Percentiles rank a stretch among this genome's conserved stretches.
These are phyloP conservation scores for Eptatretus atami DNA, from an alignment of 2,797 vertebrate species.

Conservation along the genomic window DNA sequence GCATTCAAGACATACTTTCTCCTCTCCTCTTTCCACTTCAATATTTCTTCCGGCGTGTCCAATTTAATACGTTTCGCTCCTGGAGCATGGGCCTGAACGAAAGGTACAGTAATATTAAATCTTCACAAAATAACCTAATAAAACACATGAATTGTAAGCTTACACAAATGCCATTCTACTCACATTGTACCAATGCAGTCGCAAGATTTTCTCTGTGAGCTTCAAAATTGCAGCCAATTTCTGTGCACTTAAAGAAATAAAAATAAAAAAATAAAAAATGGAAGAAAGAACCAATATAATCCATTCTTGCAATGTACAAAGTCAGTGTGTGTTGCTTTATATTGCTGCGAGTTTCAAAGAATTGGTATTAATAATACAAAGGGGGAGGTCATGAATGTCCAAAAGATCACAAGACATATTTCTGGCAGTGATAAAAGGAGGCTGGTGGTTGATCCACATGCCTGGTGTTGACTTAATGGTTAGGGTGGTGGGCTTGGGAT, in stretches of 20 bases:
- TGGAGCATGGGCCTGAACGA: constrained; percentile 39
- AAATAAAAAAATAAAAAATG: background rate
- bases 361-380: too few relatives aligned
- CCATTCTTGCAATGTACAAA: too few relatives aligned
- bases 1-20: constrained; percentile 27
- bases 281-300: too few relatives aligned
- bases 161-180: constrained; percentile 12
- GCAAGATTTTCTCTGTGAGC: constrained; percentile 72
- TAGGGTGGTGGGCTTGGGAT: too few relatives aligned
- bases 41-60: constrained; percentile 57
- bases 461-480: too few relatives aligned
- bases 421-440: too few relatives aligned
- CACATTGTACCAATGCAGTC: constrained; percentile 77
- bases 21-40: constrained; percentile 66
- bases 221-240: constrained; percentile 39
- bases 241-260: constrained; percentile 31
- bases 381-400: too few relatives aligned
- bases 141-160: background rate
- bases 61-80: constrained; percentile 57
- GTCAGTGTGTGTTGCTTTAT: too few relatives aligned
- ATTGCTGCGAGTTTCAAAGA: too few relatives aligned
- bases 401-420: too few relatives aligned
- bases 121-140: background rate
- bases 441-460: too few relatives aligned
- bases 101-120: background rate